Evolutionary conservation across 2,797 vertebrate genomes (phyloP).

Genomic region (Pantherophis vulpinus): DNA sequence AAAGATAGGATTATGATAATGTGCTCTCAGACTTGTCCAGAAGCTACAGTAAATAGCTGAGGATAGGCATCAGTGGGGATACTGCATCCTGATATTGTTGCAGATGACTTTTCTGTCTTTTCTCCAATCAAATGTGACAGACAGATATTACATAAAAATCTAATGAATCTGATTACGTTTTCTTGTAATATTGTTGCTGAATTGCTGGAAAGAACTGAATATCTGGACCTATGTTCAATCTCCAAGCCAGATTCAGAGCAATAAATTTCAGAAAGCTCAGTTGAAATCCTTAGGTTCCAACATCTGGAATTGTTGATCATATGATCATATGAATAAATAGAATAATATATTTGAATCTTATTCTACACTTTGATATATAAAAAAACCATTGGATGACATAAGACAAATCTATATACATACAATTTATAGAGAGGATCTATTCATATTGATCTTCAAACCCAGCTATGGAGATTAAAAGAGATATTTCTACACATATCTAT

Average conservation of each 20-base stretch:
- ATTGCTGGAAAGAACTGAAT: background rate
- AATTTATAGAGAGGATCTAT: background rate
- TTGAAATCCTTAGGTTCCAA: background rate
- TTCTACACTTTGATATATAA: background rate
- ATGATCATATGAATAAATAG: background rate
- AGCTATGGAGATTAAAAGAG: background rate
- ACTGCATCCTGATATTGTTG: background rate
- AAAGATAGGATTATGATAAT: background rate
- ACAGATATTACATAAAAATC: background rate
- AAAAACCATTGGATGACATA: background rate
- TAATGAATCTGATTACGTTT: background rate
- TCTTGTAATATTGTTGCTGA: background rate
- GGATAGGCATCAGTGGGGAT: background rate
- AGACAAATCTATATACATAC: background rate
- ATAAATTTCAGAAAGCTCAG: background rate
- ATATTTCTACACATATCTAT: background rate
- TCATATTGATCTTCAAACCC: background rate
- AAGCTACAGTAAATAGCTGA: background rate
- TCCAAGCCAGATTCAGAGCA: background rate
- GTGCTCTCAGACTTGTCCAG: background rate
- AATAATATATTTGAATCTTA: background rate
- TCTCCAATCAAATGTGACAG: background rate
- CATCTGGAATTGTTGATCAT: background rate
- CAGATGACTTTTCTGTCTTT: background rate
- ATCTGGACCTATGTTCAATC: background rate